These are phyloP conservation scores for Acrobeloides nanus DNA, from an alignment of 2,888 invertebrate genomes.

Conservation along the genomic window DNA sequence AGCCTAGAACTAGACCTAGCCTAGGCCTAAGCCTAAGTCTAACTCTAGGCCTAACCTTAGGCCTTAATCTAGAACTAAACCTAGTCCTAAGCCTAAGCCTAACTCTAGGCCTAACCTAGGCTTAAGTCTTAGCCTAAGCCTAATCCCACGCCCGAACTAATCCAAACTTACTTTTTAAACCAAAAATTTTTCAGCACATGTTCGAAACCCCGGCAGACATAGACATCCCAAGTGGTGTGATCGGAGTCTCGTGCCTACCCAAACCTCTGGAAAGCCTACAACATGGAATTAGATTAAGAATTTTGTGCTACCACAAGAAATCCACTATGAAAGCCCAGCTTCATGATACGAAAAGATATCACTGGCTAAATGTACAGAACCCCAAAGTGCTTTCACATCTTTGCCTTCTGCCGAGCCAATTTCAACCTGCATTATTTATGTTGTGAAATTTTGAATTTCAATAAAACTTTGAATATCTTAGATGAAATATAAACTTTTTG, in stretches of 20 bases:
- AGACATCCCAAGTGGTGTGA: conserved; percentile 35
- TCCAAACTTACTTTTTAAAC: background rate
- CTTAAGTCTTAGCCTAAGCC: too few species aligned
- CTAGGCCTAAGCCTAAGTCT: too few species aligned
- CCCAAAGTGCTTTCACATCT: conserved; percentile 18
- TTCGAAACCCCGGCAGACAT: conserved; percentile 45
- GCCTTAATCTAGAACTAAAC: too few species aligned
- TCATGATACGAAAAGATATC: conserved; percentile 31
- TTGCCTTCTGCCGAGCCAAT: conserved; percentile 23
- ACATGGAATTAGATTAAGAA: conserved; percentile 38
- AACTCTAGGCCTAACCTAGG: too few species aligned
- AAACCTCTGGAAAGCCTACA: conserved; percentile 45
- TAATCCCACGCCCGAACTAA: background rate
- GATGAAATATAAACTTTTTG: too few species aligned
- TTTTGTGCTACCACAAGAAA: conserved; percentile 29
- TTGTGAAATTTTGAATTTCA: too few species aligned
- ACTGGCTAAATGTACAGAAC: conserved; percentile 42
- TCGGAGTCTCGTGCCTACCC: conserved; percentile 34
- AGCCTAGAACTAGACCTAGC: background rate
- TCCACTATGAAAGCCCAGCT: conserved; percentile 23
- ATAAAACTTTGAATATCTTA: too few species aligned
- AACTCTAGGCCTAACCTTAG: too few species aligned
- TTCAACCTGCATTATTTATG: conserved; percentile 25
- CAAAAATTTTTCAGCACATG: conserved; percentile 38
- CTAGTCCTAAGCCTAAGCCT: too few species aligned